Evolutionary conservation across 2,113 vertebrate genomes (phyloP).

Genomic region (Choloepus hoffmanni): DNA sequence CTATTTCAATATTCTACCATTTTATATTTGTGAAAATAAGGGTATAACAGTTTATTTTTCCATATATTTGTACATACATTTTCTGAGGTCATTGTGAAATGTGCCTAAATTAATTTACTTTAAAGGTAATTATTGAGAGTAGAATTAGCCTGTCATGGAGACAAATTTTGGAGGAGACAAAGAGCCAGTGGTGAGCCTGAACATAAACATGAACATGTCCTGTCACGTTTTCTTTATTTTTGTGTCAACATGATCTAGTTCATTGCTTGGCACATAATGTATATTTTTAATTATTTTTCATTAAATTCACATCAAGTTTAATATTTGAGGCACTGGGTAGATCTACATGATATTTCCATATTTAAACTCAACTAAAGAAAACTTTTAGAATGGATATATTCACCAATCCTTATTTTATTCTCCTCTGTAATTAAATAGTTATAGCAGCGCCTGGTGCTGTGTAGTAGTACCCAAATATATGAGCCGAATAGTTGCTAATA

Average conservation of each 20-base stretch:
- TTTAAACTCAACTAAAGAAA: not conserved
- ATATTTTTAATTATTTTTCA: not conserved
- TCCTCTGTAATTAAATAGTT: not conserved
- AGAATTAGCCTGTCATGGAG: not conserved
- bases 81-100: too few relatives aligned
- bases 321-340: not conserved
- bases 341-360: not conserved
- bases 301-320: not conserved
- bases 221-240: not conserved
- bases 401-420: not conserved
- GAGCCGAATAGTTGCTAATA: not conserved
- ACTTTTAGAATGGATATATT: not conserved
- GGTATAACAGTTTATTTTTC: accelerated
- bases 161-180: not conserved
- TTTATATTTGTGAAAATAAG: not conserved
- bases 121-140: not conserved
- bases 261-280: too few relatives aligned
- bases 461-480: not conserved
- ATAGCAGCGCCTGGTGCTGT: not conserved
- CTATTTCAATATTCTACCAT: not conserved
- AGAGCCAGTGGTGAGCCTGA: not conserved
- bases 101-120: not conserved
- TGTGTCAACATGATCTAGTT: not conserved
- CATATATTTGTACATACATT: accelerated
- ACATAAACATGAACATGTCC: too few relatives aligned